Evolutionary conservation across 2,888 invertebrate species (phyloP).

Genomic region (Dimorphilus gyrociliatus): DNA sequence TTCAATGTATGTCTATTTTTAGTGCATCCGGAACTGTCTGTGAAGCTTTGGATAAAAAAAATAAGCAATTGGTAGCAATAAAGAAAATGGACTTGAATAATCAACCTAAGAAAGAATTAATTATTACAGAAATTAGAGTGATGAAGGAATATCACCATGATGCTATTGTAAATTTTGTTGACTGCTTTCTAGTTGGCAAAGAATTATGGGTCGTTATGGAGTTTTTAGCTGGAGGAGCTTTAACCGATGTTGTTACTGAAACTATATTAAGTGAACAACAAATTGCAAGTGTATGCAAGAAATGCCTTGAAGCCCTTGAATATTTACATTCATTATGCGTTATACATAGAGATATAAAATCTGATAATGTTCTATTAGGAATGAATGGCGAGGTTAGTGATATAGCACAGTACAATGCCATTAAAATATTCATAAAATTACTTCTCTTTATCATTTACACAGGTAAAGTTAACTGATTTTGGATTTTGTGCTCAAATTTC

Average conservation of each 20-base stretch:
- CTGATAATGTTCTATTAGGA: conserved; percentile 78
- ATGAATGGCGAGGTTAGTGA: conserved; percentile 73
- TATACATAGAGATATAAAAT: conserved; percentile 49
- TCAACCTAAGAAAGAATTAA: conserved; percentile 85
- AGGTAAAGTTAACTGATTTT: conserved; percentile 57
- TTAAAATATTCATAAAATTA: background rate
- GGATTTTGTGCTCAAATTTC: conserved; percentile 94
- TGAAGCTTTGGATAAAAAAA: conserved; percentile 61
- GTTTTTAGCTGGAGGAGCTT: conserved; percentile 63
- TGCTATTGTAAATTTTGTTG: conserved; percentile 84
- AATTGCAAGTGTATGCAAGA: conserved; percentile 81
- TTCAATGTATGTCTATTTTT: conserved; percentile 11
- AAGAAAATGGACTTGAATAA: conserved; percentile 87
- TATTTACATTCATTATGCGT: conserved; percentile 59
- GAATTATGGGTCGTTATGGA: conserved; percentile 43
- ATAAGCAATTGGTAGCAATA: conserved; percentile 78
- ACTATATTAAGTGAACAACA: conserved; percentile 91
- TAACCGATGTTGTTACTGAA: conserved; percentile 92
- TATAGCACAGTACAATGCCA: too few species aligned
- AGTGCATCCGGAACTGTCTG: conserved; percentile 77
- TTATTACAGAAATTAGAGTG: conserved; percentile 68
- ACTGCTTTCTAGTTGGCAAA: conserved; percentile 69
- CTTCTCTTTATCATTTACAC: too few species aligned
- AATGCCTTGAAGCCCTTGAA: conserved; percentile 68
- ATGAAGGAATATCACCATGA: conserved; percentile 55